Evolutionary conservation across 2,113 vertebrate species (phyloP).

Genomic region (Cromileptes altivelis): DNA sequence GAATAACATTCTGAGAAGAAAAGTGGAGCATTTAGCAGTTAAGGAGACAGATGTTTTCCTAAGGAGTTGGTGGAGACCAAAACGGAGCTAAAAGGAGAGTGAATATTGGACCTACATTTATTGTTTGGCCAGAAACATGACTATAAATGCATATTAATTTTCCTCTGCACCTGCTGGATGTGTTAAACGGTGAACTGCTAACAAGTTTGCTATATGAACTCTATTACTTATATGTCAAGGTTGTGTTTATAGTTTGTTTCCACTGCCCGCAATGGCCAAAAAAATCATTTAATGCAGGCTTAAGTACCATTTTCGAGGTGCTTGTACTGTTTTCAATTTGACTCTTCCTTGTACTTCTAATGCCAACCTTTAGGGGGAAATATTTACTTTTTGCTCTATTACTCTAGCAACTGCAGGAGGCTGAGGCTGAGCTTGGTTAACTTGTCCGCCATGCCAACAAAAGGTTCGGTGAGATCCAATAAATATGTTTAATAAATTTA

Average conservation of each 20-base stretch:
- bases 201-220: background rate
- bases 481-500: too few relatives aligned
- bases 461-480: too few relatives aligned
- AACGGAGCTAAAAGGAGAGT: background rate
- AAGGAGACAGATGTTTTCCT: too few relatives aligned
- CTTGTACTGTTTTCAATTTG: background rate
- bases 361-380: background rate
- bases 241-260: background rate
- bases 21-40: too few relatives aligned
- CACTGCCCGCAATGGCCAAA: background rate
- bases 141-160: background rate
- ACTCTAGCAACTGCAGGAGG: too few relatives aligned
- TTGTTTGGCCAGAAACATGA: too few relatives aligned
- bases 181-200: background rate
- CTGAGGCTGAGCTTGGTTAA: too few relatives aligned
- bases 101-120: too few relatives aligned
- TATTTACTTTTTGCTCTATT: background rate
- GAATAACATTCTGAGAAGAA: too few relatives aligned
- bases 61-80: background rate
- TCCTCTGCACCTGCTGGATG: background rate
- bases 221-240: background rate
- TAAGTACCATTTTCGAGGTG: conserved; percentile 23
- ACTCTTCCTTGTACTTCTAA: background rate
- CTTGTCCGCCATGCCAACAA: too few relatives aligned
- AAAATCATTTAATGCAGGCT: background rate